Conservation (phyloP, 2,113 vertebrate genomes). For the Morone chrysops region DNA sequence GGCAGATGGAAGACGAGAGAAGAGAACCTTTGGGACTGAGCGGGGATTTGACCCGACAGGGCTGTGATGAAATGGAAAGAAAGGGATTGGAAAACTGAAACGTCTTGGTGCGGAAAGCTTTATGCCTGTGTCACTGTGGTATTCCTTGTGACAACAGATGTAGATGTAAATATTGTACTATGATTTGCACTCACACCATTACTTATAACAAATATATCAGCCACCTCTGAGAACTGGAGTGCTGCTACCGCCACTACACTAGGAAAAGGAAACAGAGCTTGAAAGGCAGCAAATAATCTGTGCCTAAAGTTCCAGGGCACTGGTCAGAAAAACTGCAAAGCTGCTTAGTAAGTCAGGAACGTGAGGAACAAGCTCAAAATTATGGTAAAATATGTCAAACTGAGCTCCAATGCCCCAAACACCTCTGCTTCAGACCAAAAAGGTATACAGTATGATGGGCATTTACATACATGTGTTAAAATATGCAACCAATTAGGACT, state of each 20-base stretch:
- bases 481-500: background rate
- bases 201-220: background rate
- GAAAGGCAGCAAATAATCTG: background rate
- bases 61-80: slow-evolving; percentile 27
- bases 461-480: background rate
- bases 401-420: background rate
- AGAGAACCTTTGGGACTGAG: slow-evolving; percentile 23
- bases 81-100: slow-evolving; percentile 17
- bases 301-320: background rate
- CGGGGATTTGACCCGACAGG: slow-evolving; percentile 23
- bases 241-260: background rate
- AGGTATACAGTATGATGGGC: background rate
- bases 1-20: slow-evolving; percentile 32
- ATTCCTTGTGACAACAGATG: background rate
- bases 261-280: background rate
- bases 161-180: background rate
- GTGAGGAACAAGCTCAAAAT: background rate
- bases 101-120: slow-evolving; percentile 1
- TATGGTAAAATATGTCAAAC: background rate
- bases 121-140: background rate
- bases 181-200: background rate
- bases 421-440: too few species aligned
- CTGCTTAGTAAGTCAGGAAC: background rate
- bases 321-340: background rate
- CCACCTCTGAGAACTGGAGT: background rate